phyloP scores from a whole-genome alignment of 2,888 invertebrate genomes.

The Heteromyza rotundicornis region DNA sequence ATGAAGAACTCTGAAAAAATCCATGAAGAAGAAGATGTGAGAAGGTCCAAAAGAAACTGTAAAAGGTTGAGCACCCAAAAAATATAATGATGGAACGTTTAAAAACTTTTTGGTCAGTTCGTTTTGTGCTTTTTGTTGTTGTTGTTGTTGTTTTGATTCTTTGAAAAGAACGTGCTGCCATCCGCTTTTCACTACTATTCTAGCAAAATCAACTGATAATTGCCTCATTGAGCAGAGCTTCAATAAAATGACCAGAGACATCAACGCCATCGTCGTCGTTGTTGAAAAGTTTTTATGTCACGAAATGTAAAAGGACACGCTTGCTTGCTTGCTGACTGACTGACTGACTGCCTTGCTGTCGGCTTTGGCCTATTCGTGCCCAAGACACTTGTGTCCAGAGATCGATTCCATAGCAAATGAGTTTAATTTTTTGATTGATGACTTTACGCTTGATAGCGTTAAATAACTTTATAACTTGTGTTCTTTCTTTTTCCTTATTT shows the following conservation, averaged over 20 bases:
- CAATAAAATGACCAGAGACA: constrained; percentile 2
- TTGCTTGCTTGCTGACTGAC: no score
- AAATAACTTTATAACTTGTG: not conserved
- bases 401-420: constrained; percentile 18
- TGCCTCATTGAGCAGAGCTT: not conserved
- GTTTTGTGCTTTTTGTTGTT: not conserved
- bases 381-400: constrained; percentile 6
- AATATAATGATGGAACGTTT: no score
- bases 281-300: constrained; percentile 3
- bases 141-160: no score
- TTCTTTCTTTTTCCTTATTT: not conserved
- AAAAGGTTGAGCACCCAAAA: no score
- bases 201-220: not conserved
- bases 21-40: no score
- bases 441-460: constrained; percentile 18
- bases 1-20: no score
- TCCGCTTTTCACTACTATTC: no score
- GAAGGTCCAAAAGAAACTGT: no score
- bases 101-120: no score
- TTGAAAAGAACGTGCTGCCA: no score
- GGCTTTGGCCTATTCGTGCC: not conserved
- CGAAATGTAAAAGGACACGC: not conserved
- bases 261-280: not conserved
- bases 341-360: no score
- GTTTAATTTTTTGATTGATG: constrained; percentile 23